Evolutionary conservation across 1,140 invertebrate species (phyloP).

Genomic region (Hycleus cichorii): DNA sequence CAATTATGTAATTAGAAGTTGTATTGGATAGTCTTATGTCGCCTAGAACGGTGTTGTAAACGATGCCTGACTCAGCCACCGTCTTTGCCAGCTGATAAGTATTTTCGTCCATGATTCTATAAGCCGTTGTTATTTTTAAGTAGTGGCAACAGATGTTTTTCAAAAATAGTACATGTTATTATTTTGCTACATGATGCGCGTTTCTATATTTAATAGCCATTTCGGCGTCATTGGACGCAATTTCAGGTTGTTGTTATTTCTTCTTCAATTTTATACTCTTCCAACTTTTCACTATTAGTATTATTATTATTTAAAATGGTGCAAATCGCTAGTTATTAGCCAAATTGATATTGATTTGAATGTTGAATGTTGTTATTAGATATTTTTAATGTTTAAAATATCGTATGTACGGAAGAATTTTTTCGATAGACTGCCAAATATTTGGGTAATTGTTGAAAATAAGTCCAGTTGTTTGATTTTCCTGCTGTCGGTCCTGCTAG

Average conservation of each 20-base stretch:
- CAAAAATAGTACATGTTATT: constrained; percentile 29
- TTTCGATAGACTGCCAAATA: background rate
- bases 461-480: background rate
- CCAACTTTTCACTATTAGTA: too few relatives aligned
- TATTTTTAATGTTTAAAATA: background rate
- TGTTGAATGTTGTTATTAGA: background rate
- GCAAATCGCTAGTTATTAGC: too few relatives aligned
- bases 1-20: constrained; percentile 17
- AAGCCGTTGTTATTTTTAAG: constrained; percentile 28
- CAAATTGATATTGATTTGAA: background rate
- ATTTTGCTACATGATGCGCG: constrained; percentile 17
- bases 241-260: background rate
- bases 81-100: constrained; percentile 30
- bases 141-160: constrained; percentile 32
- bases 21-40: too few relatives aligned
- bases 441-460: background rate
- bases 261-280: too few relatives aligned
- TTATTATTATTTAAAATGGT: too few relatives aligned
- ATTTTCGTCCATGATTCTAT: constrained; percentile 30
- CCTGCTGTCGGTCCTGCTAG: background rate
- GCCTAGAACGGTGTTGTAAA: background rate
- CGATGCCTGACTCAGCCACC: constrained; percentile 25
- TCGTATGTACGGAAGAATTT: background rate
- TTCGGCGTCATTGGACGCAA: background rate
- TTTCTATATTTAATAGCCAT: constrained; percentile 11